phyloP scores from a whole-genome alignment of 1,140 invertebrate genomes.

The Nephila pilipes region DNA sequence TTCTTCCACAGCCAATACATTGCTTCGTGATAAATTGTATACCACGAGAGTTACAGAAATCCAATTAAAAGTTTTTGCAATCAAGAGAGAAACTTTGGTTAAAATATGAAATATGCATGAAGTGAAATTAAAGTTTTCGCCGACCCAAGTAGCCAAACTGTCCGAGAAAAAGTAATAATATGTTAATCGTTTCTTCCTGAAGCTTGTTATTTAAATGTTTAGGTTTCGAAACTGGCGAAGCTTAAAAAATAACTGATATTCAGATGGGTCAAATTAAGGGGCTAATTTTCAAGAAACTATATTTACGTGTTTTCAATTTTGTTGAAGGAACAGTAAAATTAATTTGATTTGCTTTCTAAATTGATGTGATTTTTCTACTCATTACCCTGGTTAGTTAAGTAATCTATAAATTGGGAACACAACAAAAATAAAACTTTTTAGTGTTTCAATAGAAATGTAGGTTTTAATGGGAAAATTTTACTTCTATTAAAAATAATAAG shows the following conservation, averaged over 20 bases:
- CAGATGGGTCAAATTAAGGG: not conserved
- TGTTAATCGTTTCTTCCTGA: not conserved
- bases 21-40: slow-evolving; percentile 16
- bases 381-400: too few species aligned
- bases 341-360: not conserved
- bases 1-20: not conserved
- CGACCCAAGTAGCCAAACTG: not conserved
- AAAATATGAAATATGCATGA: slow-evolving; percentile 49
- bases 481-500: too few species aligned
- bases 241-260: not conserved
- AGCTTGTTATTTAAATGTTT: not conserved
- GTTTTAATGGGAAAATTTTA: too few species aligned
- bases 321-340: not conserved
- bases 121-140: not conserved
- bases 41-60: not conserved
- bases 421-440: too few species aligned
- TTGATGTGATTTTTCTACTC: too few species aligned
- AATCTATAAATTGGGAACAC: too few species aligned
- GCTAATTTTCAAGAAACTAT: not conserved
- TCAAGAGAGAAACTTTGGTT: not conserved
- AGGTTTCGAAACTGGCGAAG: too few species aligned
- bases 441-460: too few species aligned
- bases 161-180: not conserved
- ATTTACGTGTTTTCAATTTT: not conserved
- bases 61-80: slow-evolving; percentile 43